Conservation (phyloP, 2,113 vertebrate species). For the Caretta caretta region DNA sequence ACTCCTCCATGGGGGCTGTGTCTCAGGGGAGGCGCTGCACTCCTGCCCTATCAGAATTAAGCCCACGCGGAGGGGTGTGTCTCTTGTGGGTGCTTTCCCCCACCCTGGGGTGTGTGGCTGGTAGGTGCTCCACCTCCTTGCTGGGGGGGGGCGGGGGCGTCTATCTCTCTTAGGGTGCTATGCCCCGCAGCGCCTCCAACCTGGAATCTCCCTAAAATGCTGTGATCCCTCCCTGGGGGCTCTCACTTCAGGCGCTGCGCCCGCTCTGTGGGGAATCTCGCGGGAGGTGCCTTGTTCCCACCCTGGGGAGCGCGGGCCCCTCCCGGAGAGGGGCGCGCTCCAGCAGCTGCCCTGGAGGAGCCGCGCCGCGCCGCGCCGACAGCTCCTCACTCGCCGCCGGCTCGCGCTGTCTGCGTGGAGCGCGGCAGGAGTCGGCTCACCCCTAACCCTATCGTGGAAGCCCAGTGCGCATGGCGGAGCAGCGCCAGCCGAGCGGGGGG, state of each 20-base stretch:
- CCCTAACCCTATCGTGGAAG: background rate
- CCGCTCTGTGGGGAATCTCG: too few relatives aligned
- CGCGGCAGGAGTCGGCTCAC: background rate
- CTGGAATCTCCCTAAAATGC: background rate
- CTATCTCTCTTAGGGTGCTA: background rate
- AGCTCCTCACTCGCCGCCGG: too few relatives aligned
- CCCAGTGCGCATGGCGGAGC: background rate
- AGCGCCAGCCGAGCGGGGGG: background rate
- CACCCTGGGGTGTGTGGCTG: background rate
- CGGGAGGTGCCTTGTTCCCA: fast-evolving
- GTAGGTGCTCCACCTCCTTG: background rate
- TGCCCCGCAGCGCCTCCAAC: background rate
- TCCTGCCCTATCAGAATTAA: background rate
- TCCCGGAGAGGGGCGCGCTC: background rate
- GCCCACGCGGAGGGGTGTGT: background rate
- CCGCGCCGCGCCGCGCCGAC: too few relatives aligned
- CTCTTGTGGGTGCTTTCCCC: background rate
- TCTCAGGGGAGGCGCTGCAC: background rate
- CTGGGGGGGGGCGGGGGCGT: too few relatives aligned
- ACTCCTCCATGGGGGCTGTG: background rate
- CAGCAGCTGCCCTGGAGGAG: background rate
- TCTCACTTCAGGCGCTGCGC: too few relatives aligned
- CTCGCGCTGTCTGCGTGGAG: background rate
- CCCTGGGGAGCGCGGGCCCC: background rate
- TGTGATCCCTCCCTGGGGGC: background rate